These are phyloP conservation scores for Agonum fuliginosum DNA, from an alignment of 2,888 invertebrate species.

Conservation along the genomic window DNA sequence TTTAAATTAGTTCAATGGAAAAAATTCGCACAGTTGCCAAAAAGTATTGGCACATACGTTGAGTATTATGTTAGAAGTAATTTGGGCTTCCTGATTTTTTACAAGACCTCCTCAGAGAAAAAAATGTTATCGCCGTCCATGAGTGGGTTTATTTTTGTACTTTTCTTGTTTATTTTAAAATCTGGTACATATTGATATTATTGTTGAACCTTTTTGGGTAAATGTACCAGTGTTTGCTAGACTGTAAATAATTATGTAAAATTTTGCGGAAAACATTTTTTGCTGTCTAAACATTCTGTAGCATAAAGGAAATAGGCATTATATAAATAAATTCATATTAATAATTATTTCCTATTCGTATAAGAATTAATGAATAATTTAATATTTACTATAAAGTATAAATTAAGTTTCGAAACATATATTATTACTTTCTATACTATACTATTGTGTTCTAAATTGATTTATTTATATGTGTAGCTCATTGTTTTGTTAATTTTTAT, in stretches of 20 bases:
- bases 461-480: no score
- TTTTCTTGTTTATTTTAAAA: no score
- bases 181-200: no score
- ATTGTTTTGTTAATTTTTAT: no score
- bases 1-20: conserved; percentile 12
- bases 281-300: background rate
- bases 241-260: background rate
- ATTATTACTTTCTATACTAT: no score
- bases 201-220: no score
- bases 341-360: background rate
- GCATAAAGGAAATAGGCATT: background rate
- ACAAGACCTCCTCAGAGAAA: background rate
- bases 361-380: background rate
- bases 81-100: conserved; percentile 8
- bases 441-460: no score
- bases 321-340: background rate
- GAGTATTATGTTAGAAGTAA: conserved; percentile 11
- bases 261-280: background rate
- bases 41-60: conserved; percentile 5
- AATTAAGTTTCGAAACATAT: no score
- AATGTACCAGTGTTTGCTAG: background rate
- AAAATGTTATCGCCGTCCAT: background rate
- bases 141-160: background rate
- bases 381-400: no score
- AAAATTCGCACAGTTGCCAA: conserved; percentile 13